Evolutionary conservation across 1,140 invertebrate genomes (phyloP), one percentile per base, ranked within the genome.

Genomic region (Venturia canescens): DNA sequence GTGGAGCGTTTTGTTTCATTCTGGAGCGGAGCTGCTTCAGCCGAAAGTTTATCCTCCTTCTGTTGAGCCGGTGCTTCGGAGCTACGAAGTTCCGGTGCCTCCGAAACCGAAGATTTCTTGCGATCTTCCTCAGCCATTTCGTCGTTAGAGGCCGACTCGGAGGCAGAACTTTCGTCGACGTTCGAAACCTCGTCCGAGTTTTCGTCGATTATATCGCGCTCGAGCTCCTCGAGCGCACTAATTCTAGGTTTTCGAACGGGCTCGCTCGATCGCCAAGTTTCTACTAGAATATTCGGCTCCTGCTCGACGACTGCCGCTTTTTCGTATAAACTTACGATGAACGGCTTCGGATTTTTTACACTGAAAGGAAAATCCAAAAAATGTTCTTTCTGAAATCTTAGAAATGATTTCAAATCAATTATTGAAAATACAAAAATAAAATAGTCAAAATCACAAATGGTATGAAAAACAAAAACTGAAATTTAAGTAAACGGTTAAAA

Each of bases 191-290:
- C 16, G 15, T 83, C 27, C 1, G n/a, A 0, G 31, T 48, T 74
- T n/a, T 82, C 53, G 57, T 83, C 70, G 31, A 18, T 1, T 9
- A 70, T 6, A 38, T 80, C 63, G 0, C 0, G 26, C 0, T 81
- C 57, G 3, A 63, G 15, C 31, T 85, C 80, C 23, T 82, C 78
- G 78, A 85, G 84, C n/a, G 81, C 84, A 70, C 79, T 71, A 44
- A 66, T 66, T 53, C 29, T 6, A 5, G 27, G 34, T 7, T 69
- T 81, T 38, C 53, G 38, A 16, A 16, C 6, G 3, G 16, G 23
- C 38, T 75, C 74, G 23, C 13, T 29, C 18, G 38, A 53, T 48
- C 76, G 26, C 29, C 38, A 21, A 48, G 27, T 13, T 23, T 80
- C 23, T n/a, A 18, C 38, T 4, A 50, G 13, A 27, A 31, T 67